Evolutionary conservation across 2,888 invertebrate species (phyloP).

Genomic region (Coenonympha arcania): DNA sequence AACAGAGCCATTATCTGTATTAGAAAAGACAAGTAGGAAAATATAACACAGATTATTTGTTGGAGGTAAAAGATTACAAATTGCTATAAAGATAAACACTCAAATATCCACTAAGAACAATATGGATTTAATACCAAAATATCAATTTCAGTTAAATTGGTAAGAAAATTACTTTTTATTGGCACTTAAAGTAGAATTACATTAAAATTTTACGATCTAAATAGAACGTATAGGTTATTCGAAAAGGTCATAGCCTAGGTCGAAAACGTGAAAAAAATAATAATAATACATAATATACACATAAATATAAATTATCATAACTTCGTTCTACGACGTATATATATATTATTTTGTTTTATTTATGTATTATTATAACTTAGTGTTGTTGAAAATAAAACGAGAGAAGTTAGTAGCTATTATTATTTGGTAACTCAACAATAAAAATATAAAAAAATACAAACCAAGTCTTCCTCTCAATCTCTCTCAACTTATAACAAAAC

Average conservation of each 20-base stretch:
- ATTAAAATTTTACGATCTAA: neutral
- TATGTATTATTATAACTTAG: neutral
- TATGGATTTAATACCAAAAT: constrained; percentile 2
- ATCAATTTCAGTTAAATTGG: neutral
- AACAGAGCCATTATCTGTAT: no score
- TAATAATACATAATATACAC: no score
- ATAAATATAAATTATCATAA: no score
- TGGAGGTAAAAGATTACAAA: neutral
- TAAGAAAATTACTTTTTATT: constrained; percentile 1
- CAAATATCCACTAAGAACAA: neutral
- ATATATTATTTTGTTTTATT: neutral
- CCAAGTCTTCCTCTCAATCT: constrained; percentile 9
- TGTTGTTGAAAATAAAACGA: neutral
- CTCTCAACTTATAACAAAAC: neutral
- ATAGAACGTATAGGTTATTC: neutral
- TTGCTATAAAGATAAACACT: neutral
- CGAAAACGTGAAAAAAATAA: no score
- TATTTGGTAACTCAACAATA: constrained; percentile 1
- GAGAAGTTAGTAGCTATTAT: neutral
- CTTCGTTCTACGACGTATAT: neutral
- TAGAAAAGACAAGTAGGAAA: neutral
- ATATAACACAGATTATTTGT: neutral
- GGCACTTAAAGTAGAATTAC: neutral
- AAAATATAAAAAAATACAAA: constrained; percentile 1
- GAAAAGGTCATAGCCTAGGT: no score